A percentile compares a stretch with the other conserved stretches of the same genome.
These are phyloP conservation scores for Dinocampus coccinellae DNA, from an alignment of 2,888 invertebrate species.

Conservation along the genomic window DNA sequence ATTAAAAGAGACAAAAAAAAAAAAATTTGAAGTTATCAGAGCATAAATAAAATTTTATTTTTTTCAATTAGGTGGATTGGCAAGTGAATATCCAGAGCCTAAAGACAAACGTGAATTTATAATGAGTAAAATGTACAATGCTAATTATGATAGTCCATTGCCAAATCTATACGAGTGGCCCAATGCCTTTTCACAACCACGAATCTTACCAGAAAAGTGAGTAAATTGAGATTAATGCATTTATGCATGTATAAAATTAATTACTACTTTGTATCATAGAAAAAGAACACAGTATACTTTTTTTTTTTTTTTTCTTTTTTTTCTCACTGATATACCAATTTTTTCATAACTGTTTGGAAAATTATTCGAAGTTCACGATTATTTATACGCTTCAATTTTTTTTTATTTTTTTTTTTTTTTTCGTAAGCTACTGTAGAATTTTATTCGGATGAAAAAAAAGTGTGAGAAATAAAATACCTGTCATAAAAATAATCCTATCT, in stretches of 20 bases:
- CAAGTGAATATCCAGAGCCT: slow-evolving; percentile 89
- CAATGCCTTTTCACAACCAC: slow-evolving; percentile 63
- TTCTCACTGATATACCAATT: not conserved
- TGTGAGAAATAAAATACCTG: too few species aligned
- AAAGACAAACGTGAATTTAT: slow-evolving; percentile 81
- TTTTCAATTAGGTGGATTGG: slow-evolving; percentile 76
- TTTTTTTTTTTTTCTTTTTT: not conserved
- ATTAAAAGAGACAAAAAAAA: slow-evolving; percentile 6
- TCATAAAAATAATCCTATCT: too few species aligned
- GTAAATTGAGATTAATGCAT: slow-evolving; percentile 46
- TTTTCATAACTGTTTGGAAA: too few species aligned
- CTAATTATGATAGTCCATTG: slow-evolving; percentile 83
- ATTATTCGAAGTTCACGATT: too few species aligned
- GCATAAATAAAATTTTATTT: not conserved
- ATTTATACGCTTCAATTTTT: too few species aligned
- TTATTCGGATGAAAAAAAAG: too few species aligned
- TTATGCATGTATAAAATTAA: too few species aligned
- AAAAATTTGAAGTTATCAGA: not conserved
- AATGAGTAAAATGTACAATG: slow-evolving; percentile 81
- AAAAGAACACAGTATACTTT: not conserved
- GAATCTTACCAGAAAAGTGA: slow-evolving; percentile 64
- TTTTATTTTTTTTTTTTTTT: too few species aligned
- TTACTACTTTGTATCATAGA: too few species aligned
- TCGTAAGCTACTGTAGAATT: too few species aligned
- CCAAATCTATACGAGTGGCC: slow-evolving; percentile 74